Percentiles rank a stretch among this genome's conserved stretches.
phyloP scores from a whole-genome alignment of 1,140 invertebrate genomes.

The Philotrypesis tridentata region DNA sequence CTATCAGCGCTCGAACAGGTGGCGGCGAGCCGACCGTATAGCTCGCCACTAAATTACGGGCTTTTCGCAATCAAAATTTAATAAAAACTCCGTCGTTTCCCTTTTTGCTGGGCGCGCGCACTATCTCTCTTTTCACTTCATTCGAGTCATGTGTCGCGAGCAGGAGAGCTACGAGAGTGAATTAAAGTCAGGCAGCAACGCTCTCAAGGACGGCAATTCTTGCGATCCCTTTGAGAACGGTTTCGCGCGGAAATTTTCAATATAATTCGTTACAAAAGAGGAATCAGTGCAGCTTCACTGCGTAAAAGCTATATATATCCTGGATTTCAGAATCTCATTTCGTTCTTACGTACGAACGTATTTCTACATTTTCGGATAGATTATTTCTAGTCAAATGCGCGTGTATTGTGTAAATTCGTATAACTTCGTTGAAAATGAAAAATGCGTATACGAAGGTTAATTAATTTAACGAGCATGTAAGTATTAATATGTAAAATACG shows the following conservation, averaged over 20 bases:
- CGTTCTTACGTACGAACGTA: too few species aligned
- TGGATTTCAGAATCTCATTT: not conserved
- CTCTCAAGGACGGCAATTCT: not conserved
- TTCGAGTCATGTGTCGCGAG: not conserved
- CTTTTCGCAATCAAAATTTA: slow-evolving; percentile 59
- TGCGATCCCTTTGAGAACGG: not conserved
- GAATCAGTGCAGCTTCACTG: not conserved
- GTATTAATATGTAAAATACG: too few species aligned
- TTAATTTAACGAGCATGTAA: too few species aligned
- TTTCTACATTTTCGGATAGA: too few species aligned
- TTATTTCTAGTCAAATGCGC: too few species aligned
- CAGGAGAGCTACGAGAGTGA: not conserved
- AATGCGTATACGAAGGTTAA: too few species aligned
- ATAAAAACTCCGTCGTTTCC: slow-evolving; percentile 44
- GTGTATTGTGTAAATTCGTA: too few species aligned
- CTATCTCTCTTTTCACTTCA: not conserved
- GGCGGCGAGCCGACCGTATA: slow-evolving; percentile 40
- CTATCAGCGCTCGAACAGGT: not conserved
- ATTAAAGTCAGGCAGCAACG: not conserved
- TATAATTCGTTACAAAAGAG: slow-evolving; percentile 5
- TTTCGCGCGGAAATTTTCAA: not conserved
- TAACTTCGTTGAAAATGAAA: too few species aligned
- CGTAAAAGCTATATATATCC: not conserved
- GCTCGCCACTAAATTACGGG: slow-evolving; percentile 52
- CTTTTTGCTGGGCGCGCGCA: not conserved